Percentiles rank a stretch among this genome's conserved stretches.
These are phyloP conservation scores for Phocides pigmalion DNA, from an alignment of 1,140 invertebrate species.

Conservation along the genomic window DNA sequence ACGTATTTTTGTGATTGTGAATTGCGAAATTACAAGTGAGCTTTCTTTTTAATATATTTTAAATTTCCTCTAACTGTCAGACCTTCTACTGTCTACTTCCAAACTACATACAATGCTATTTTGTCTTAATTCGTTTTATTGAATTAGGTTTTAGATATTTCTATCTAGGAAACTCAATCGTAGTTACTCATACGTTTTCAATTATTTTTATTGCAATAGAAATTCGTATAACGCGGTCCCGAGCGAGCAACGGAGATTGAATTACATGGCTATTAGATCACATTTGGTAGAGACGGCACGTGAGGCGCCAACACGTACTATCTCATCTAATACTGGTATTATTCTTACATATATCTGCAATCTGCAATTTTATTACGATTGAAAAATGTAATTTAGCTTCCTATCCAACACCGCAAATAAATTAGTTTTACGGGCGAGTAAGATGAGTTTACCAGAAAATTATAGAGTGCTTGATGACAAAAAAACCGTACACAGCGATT, in stretches of 20 bases:
- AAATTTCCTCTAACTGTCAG: no score
- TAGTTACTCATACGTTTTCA: slow-evolving; percentile 32
- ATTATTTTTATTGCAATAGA: slow-evolving; percentile 41
- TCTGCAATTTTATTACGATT: slow-evolving; percentile 30
- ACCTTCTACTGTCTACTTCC: no score
- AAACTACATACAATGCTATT: no score
- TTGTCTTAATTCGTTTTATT: no score
- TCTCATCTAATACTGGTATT: slow-evolving; percentile 24
- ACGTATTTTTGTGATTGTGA: no score
- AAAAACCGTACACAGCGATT: slow-evolving; percentile 1
- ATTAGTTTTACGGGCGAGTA: slow-evolving; percentile 14
- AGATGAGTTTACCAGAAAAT: slow-evolving; percentile 19
- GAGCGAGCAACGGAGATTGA: slow-evolving; percentile 46
- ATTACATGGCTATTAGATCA: slow-evolving; percentile 61
- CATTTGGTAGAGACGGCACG: slow-evolving; percentile 46
- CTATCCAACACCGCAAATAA: slow-evolving; percentile 7
- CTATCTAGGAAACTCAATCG: slow-evolving; percentile 8
- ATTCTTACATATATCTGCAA: slow-evolving; percentile 34
- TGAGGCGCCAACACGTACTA: slow-evolving; percentile 40
- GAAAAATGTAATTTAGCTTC: slow-evolving; percentile 27
- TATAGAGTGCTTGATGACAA: slow-evolving; percentile 17
- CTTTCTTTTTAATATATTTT: no score
- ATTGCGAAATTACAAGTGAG: no score
- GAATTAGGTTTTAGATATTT: no score
- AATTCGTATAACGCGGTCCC: slow-evolving; percentile 46